Evolutionary conservation across 2,797 vertebrate species (phyloP).

Genomic region (Ctenosaura bakeri): DNA sequence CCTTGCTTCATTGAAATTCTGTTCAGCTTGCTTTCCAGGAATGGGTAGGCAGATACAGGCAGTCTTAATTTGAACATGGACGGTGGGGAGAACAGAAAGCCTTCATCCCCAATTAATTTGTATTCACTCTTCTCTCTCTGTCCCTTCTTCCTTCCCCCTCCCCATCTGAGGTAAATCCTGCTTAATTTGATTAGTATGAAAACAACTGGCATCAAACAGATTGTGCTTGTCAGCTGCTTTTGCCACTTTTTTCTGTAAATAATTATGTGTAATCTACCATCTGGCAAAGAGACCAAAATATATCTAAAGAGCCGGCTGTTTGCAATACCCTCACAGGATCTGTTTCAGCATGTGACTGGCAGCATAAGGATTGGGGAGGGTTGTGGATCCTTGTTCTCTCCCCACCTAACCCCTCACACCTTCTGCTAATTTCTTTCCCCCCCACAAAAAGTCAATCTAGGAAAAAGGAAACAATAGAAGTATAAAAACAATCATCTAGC

Average conservation of each 20-base stretch:
- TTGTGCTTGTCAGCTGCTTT: conserved; percentile 18
- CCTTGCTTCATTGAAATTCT: background rate
- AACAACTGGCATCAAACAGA: background rate
- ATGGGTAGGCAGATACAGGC: rapidly evolving
- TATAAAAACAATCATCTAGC: no score
- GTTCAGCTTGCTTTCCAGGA: background rate
- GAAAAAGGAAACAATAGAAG: no score
- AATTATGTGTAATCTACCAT: background rate
- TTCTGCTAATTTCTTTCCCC: no score
- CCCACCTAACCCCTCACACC: no score
- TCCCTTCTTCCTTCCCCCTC: background rate
- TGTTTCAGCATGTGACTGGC: background rate
- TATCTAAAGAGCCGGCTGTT: background rate
- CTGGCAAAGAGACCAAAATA: background rate
- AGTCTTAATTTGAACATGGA: background rate
- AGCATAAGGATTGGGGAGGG: background rate
- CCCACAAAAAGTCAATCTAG: no score
- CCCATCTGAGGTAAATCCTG: background rate
- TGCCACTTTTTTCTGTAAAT: background rate
- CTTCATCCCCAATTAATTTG: rapidly evolving
- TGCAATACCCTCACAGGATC: rapidly evolving
- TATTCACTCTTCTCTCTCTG: background rate
- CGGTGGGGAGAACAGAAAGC: no score
- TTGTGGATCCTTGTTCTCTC: no score
- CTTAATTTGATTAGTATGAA: background rate